These are phyloP conservation scores for Eclectus roratus DNA, from an alignment of 2,113 vertebrate genomes.

Conservation along the genomic window DNA sequence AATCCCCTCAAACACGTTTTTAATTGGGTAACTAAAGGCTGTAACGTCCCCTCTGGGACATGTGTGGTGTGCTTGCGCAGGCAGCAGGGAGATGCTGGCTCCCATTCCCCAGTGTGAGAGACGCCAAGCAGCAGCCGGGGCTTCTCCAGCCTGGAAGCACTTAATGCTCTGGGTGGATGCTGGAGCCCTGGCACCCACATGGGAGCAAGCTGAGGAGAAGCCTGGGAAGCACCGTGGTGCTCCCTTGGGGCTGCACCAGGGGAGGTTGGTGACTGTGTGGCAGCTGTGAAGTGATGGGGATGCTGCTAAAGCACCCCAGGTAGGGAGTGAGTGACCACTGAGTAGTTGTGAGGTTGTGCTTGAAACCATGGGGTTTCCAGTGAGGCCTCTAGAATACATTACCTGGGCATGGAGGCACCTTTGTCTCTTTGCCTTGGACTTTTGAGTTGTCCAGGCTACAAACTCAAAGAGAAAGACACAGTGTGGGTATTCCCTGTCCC, in stretches of 20 bases:
- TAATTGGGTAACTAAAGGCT: not conserved
- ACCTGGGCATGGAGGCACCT: rapidly evolving
- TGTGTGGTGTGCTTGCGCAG: not conserved
- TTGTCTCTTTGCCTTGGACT: not conserved
- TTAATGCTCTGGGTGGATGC: not conserved
- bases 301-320: not conserved
- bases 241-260: not conserved
- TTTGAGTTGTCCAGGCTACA: rapidly evolving
- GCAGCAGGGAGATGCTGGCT: not conserved
- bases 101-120: not conserved
- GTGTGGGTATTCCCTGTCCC: not conserved
- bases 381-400: rapidly evolving
- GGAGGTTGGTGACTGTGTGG: not conserved
- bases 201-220: not conserved
- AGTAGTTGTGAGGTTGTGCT: not conserved
- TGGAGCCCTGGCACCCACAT: not conserved
- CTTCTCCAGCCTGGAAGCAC: not conserved
- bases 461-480: not conserved
- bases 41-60: not conserved
- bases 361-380: not conserved
- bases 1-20: not conserved
- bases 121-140: not conserved
- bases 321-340: rapidly evolving
- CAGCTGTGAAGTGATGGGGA: not conserved
- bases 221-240: rapidly evolving